Conservation (phyloP, 1,140 invertebrate species). For the Ceratina australensis region DNA sequence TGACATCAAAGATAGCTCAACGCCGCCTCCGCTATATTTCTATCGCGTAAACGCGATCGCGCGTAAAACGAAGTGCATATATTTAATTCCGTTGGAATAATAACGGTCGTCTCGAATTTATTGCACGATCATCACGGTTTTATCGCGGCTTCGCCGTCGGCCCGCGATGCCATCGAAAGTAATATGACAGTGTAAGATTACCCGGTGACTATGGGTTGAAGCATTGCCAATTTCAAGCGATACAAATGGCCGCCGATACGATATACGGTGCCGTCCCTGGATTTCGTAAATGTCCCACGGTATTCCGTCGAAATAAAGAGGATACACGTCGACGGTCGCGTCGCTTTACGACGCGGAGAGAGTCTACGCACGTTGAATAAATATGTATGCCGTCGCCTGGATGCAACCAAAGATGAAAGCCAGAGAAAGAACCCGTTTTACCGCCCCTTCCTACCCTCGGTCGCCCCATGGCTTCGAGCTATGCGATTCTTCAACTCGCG, state of each 20-base stretch:
- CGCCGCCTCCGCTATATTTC: neutral
- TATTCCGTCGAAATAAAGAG: conserved; percentile 50
- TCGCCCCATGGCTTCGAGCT: conserved; percentile 18
- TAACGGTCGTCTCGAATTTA: conserved; percentile 17
- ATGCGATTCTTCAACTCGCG: conserved; percentile 17
- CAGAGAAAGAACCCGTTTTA: conserved; percentile 38
- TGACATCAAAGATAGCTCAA: no score
- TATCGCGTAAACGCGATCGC: neutral
- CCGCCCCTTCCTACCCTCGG: neutral
- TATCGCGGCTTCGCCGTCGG: conserved; percentile 3
- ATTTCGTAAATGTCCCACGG: conserved; percentile 59
- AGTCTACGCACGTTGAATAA: conserved; percentile 64
- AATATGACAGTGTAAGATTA: conserved; percentile 48
- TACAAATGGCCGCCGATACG: conserved; percentile 50
- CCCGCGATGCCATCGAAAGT: conserved; percentile 1
- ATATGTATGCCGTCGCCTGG: conserved; percentile 58
- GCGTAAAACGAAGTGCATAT: neutral
- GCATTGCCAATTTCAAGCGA: conserved; percentile 55
- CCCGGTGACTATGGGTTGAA: conserved; percentile 25
- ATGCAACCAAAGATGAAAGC: conserved; percentile 59
- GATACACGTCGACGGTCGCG: conserved; percentile 51
- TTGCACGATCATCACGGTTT: conserved; percentile 29
- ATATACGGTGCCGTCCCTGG: conserved; percentile 39
- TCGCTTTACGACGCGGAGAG: conserved; percentile 48
- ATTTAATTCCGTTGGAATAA: conserved; percentile 1